These are phyloP conservation scores for Acanthopagrus latus DNA, from an alignment of 2,797 vertebrate genomes.

Conservation along the genomic window DNA sequence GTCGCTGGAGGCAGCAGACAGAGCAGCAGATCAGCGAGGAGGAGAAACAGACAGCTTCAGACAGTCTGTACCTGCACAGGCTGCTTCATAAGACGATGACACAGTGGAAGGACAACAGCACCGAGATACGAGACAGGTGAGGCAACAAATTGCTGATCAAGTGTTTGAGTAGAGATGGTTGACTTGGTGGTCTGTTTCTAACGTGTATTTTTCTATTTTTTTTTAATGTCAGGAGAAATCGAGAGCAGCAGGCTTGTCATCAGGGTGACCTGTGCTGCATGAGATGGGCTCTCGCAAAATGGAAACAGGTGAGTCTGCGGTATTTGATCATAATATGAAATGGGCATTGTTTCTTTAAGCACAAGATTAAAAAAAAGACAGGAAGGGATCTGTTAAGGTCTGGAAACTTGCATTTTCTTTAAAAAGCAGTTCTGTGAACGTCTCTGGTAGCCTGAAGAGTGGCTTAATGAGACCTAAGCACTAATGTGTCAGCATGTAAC, in stretches of 20 bases:
- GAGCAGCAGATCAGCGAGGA: slow-evolving; percentile 66
- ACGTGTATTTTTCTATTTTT: slow-evolving; percentile 12
- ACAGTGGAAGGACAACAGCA: slow-evolving; percentile 84
- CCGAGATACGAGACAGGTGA: slow-evolving; percentile 70
- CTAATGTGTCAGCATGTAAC: not conserved
- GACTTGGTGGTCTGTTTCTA: not conserved
- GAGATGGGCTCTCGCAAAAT: slow-evolving; percentile 84
- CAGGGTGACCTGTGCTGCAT: slow-evolving; percentile 76
- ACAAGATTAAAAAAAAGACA: not conserved
- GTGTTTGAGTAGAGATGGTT: not conserved
- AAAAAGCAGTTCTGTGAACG: not conserved
- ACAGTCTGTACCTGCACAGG: slow-evolving; percentile 54
- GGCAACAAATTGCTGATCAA: not conserved
- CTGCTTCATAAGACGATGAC: slow-evolving; percentile 79
- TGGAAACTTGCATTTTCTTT: slow-evolving; percentile 5
- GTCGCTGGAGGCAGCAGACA: slow-evolving; percentile 80
- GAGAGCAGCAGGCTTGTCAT: slow-evolving; percentile 75
- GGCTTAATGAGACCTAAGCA: not conserved
- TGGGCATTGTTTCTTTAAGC: not conserved
- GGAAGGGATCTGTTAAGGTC: not conserved
- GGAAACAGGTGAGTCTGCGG: slow-evolving; percentile 87
- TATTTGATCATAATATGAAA: not conserved
- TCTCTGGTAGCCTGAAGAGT: not conserved
- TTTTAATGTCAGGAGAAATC: slow-evolving; percentile 79
- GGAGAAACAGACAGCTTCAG: slow-evolving; percentile 71